Conservation (phyloP, 2,113 vertebrate genomes). For the Prochilodus magdalenae region DNA sequence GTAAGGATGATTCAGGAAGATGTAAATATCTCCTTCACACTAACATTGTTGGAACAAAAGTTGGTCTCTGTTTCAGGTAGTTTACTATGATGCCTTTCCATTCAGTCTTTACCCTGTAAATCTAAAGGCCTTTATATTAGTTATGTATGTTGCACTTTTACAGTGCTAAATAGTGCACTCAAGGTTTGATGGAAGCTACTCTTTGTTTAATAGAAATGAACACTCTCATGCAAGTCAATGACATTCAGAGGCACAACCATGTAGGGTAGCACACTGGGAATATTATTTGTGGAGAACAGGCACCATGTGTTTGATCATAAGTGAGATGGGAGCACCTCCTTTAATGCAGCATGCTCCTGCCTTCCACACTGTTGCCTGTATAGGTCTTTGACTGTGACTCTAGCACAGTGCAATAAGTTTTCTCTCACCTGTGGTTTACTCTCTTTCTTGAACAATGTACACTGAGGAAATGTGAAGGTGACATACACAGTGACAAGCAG, state of each 20-base stretch:
- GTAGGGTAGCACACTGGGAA: background rate
- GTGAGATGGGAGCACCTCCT: background rate
- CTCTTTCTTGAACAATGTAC: background rate
- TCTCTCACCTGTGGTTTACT: background rate
- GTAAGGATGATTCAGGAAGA: background rate
- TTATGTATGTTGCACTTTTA: background rate
- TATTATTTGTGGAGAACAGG: background rate
- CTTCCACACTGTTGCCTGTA: background rate
- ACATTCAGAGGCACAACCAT: background rate
- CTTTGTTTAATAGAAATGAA: background rate
- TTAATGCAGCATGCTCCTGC: slow-evolving; percentile 11
- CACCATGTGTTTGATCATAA: background rate
- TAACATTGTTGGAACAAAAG: no score
- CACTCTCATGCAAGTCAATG: background rate
- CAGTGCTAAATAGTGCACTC: background rate
- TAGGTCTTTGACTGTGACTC: background rate
- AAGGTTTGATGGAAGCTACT: background rate
- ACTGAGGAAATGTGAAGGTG: background rate
- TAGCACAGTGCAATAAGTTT: slow-evolving; percentile 1
- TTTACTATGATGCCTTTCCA: background rate
- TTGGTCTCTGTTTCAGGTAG: background rate
- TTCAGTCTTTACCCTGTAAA: background rate
- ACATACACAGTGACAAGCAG: background rate
- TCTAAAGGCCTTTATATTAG: background rate
- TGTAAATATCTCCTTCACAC: background rate